These are phyloP conservation scores for Brenthis hecate DNA, from an alignment of 2,888 invertebrate genomes.

Conservation along the genomic window DNA sequence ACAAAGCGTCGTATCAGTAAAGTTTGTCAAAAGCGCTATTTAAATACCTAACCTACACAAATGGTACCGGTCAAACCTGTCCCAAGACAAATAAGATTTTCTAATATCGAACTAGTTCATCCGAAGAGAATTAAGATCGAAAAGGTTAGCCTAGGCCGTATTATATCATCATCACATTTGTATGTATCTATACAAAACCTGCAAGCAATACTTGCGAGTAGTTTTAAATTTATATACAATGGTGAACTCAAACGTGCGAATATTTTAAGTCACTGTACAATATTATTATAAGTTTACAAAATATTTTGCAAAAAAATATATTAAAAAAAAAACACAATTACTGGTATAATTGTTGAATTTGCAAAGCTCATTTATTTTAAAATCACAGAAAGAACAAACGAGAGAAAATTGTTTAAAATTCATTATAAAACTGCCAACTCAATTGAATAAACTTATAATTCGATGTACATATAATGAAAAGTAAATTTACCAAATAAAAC, in stretches of 20 bases:
- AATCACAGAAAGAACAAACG: too few species aligned
- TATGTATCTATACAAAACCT: too few species aligned
- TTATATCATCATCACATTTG: neutral
- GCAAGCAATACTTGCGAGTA: too few species aligned
- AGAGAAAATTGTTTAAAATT: neutral
- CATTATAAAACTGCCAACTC: neutral
- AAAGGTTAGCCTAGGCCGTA: constrained; percentile 14
- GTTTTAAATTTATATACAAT: too few species aligned
- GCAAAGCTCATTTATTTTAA: too few species aligned
- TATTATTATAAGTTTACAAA: too few species aligned
- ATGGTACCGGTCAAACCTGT: constrained; percentile 15
- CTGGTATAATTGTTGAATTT: too few species aligned
- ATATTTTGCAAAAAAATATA: too few species aligned
- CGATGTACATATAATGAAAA: neutral
- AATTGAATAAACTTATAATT: neutral
- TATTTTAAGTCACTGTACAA: too few species aligned
- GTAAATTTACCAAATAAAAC: neutral
- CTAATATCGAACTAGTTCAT: constrained; percentile 15
- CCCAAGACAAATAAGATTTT: constrained; percentile 13
- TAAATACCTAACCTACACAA: neutral
- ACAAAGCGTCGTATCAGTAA: neutral
- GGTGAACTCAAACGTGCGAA: too few species aligned
- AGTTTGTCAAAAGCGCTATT: constrained; percentile 11
- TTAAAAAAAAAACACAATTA: too few species aligned
- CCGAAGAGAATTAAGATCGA: constrained; percentile 11